Conservation (phyloP, 1,140 invertebrate species). For the Antheraea pernyi region DNA sequence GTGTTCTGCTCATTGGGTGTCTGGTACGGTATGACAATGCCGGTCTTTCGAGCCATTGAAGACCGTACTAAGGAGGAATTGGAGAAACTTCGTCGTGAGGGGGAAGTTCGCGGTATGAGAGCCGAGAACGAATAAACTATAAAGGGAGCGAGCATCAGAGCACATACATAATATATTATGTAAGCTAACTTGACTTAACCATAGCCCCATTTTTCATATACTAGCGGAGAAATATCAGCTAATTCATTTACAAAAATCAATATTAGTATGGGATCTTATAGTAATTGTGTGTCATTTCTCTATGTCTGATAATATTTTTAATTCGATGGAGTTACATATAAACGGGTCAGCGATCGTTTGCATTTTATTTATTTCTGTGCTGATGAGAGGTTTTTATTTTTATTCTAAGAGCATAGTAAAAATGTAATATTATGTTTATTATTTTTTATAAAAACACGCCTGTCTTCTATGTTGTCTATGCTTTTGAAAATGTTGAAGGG, state of each 20-base stretch:
- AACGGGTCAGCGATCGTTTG: not conserved
- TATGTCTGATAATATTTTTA: not conserved
- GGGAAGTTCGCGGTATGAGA: constrained; percentile 92
- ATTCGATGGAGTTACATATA: not conserved
- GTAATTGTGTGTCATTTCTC: constrained; percentile 2
- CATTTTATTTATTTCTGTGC: not conserved
- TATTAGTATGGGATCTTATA: not conserved
- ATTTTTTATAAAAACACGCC: no score
- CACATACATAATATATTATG: constrained; percentile 3
- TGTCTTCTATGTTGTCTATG: no score
- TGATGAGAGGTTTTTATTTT: no score
- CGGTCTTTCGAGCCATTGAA: constrained; percentile 95
- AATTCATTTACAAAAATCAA: no score
- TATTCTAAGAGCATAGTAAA: no score
- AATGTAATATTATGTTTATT: no score
- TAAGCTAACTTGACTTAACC: constrained; percentile 9
- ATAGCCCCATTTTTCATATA: constrained; percentile 10
- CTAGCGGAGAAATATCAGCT: not conserved
- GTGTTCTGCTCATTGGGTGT: constrained; percentile 98
- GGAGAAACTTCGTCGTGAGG: constrained; percentile 89
- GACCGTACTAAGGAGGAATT: constrained; percentile 95
- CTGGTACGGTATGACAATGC: constrained; percentile 97
- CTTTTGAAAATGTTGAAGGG: no score
- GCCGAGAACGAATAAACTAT: constrained; percentile 83
- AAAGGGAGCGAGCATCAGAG: not conserved